phyloP scores from a whole-genome alignment of 2,113 vertebrate genomes.

The Mungos mungo region DNA sequence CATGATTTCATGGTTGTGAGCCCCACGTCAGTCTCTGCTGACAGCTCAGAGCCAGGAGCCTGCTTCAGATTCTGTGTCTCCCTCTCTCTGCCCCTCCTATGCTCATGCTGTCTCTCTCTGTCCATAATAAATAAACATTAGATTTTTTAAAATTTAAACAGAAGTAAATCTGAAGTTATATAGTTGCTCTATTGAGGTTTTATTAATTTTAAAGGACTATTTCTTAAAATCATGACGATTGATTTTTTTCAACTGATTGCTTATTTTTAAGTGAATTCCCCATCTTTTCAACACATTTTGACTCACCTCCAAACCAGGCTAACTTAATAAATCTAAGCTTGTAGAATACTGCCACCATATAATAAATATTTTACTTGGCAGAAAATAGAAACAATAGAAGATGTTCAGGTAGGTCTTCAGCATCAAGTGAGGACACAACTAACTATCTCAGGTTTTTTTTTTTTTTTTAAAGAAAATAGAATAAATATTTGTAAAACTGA shows the following conservation, averaged over 20 bases:
- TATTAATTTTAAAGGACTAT: neutral
- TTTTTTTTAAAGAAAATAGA: neutral
- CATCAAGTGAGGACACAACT: neutral
- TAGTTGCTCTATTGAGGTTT: neutral
- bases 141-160: neutral
- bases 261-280: neutral
- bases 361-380: slow-evolving; percentile 35
- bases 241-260: neutral
- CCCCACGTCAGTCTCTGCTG: no score
- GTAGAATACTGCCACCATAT: neutral
- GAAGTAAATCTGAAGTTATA: neutral
- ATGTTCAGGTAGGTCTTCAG: neutral
- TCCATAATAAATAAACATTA: no score
- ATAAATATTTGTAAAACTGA: neutral
- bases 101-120: no score
- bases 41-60: no score
- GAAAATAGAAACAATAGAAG: neutral
- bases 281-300: neutral
- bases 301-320: neutral
- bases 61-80: no score
- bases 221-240: neutral
- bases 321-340: neutral
- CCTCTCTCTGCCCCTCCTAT: no score
- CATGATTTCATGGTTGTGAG: no score
- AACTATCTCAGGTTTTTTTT: neutral